Percentiles rank a stretch among this genome's conserved stretches.
Conservation (phyloP, 2,888 invertebrate species). For the Rhopalosiphum nymphaeae region DNA sequence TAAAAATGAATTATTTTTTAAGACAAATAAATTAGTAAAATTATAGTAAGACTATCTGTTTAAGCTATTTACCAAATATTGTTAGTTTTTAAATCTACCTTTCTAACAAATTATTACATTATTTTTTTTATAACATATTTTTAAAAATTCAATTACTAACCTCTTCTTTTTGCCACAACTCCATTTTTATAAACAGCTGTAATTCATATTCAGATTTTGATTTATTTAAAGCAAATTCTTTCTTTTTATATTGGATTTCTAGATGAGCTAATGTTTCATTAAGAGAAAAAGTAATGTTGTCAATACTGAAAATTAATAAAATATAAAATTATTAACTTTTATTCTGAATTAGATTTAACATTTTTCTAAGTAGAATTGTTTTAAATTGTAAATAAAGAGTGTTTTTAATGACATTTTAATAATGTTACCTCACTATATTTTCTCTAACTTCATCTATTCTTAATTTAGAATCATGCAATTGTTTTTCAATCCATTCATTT, state of each 20-base stretch:
- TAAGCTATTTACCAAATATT: not conserved
- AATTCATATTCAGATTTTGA: constrained; percentile 41
- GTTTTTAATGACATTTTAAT: not conserved
- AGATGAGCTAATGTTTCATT: constrained; percentile 48
- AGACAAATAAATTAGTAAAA: not conserved
- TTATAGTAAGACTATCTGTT: not conserved
- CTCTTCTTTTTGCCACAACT: constrained; percentile 51
- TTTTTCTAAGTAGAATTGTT: not conserved
- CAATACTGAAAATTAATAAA: not conserved
- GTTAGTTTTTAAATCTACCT: not conserved
- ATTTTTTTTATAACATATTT: not conserved
- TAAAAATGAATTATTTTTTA: not conserved
- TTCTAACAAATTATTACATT: not conserved
- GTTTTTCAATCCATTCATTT: constrained; percentile 29
- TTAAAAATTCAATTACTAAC: not conserved
- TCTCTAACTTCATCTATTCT: constrained; percentile 27
- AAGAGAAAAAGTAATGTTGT: not conserved
- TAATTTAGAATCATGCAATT: constrained; percentile 13
- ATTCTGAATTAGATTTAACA: not conserved
- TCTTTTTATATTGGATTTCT: not conserved
- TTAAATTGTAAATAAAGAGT: not conserved
- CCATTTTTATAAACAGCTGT: constrained; percentile 37
- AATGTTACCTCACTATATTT: constrained; percentile 24
- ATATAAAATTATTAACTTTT: not conserved
- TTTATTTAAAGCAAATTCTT: constrained; percentile 14